Evolutionary conservation across 2,888 invertebrate species (phyloP).

Genomic region (Crocallis elinguaria): DNA sequence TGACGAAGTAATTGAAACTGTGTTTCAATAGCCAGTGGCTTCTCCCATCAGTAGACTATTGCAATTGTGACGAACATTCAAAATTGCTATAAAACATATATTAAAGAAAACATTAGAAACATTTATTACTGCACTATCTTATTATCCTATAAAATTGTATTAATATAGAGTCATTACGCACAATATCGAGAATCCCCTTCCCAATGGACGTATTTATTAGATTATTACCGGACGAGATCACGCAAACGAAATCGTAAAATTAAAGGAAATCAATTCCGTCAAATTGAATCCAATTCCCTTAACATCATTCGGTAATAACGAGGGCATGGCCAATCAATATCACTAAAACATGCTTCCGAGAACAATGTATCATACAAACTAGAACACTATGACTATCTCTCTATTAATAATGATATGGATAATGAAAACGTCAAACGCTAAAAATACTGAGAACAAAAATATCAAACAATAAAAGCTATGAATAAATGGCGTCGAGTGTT

Average conservation of each 20-base stretch:
- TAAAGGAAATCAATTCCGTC: slow-evolving; percentile 77
- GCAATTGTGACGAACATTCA: too few species aligned
- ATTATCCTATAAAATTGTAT: slow-evolving; percentile 64
- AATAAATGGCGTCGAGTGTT: slow-evolving; percentile 59
- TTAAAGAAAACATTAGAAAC: not conserved
- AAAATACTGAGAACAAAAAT: slow-evolving; percentile 56
- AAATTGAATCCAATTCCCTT: slow-evolving; percentile 78
- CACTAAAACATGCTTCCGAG: slow-evolving; percentile 26
- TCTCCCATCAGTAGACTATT: too few species aligned
- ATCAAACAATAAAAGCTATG: slow-evolving; percentile 53
- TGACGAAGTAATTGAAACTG: too few species aligned
- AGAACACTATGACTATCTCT: slow-evolving; percentile 19
- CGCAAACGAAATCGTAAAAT: slow-evolving; percentile 84
- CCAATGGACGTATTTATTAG: slow-evolving; percentile 79
- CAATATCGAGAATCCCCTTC: slow-evolving; percentile 58
- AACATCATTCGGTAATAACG: slow-evolving; percentile 55
- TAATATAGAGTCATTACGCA: slow-evolving; percentile 72
- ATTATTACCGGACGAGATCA: slow-evolving; percentile 81
- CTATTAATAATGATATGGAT: slow-evolving; percentile 38
- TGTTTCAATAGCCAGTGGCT: too few species aligned
- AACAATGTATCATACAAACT: slow-evolving; percentile 26
- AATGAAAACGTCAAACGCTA: slow-evolving; percentile 58
- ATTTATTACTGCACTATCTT: slow-evolving; percentile 32
- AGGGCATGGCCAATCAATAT: slow-evolving; percentile 36
- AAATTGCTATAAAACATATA: too few species aligned